Evolutionary conservation across 2,113 vertebrate species (phyloP).

Genomic region (Pomatorhinus ruficollis): DNA sequence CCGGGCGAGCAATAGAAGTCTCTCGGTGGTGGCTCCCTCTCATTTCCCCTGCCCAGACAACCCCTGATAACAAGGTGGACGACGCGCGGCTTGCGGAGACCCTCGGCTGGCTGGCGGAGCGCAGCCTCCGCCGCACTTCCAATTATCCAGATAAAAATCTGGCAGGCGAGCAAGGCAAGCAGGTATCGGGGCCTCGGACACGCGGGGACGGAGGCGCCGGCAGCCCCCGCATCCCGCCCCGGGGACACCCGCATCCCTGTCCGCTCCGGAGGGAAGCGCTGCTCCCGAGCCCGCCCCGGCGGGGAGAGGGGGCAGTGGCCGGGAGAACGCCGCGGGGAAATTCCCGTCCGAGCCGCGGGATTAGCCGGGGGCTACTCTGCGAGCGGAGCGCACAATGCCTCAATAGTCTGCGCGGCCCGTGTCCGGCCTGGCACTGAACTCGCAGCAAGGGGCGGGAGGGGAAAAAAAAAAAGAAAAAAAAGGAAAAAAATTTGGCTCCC

Average conservation of each 20-base stretch:
- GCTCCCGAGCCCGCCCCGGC: neutral
- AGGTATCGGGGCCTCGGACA: slow-evolving; percentile 67
- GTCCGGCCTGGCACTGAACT: slow-evolving; percentile 71
- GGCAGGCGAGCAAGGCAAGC: slow-evolving; percentile 53
- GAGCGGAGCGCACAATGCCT: slow-evolving; percentile 70
- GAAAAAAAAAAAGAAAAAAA: neutral
- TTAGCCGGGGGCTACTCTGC: slow-evolving; percentile 73
- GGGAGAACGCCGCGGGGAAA: slow-evolving; percentile 72
- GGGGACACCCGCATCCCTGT: neutral
- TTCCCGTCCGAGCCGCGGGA: slow-evolving; percentile 72
- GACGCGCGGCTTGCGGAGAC: slow-evolving; percentile 20
- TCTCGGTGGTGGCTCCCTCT: neutral
- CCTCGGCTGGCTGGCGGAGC: slow-evolving; percentile 39
- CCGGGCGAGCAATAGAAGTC: neutral
- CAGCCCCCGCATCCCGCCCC: neutral
- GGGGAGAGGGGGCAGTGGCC: neutral
- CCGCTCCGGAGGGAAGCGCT: neutral
- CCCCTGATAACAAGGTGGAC: slow-evolving; percentile 50
- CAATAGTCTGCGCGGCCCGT: slow-evolving; percentile 65
- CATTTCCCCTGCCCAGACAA: slow-evolving; percentile 37
- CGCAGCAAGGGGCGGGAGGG: neutral
- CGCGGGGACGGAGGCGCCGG: slow-evolving; percentile 25
- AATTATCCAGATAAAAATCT: slow-evolving; percentile 62
- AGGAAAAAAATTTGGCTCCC: slow-evolving; percentile 18
- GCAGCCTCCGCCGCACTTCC: slow-evolving; percentile 57